Percentiles rank a stretch among this genome's conserved stretches.
phyloP scores from a whole-genome alignment of 2,888 invertebrate species.

The Diarsia mendica region DNA sequence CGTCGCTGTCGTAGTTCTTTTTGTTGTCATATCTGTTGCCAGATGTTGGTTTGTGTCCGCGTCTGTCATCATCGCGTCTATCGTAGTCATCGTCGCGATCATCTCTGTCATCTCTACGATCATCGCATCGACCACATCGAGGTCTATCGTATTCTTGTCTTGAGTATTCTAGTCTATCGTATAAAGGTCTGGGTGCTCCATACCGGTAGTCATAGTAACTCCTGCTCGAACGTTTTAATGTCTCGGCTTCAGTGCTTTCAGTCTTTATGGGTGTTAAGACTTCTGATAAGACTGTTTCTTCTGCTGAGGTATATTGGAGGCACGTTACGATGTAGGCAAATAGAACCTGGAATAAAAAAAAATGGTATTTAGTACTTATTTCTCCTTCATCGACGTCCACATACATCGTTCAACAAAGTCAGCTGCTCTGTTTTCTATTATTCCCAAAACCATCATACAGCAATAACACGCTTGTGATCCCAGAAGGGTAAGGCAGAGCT shows the following conservation, averaged over 20 bases:
- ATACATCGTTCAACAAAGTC: background rate
- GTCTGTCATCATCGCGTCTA: conserved; percentile 71
- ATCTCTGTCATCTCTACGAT: conserved; percentile 69
- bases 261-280: conserved; percentile 69
- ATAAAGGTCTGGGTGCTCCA: conserved; percentile 74
- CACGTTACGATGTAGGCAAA: conserved; percentile 62
- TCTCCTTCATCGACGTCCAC: background rate
- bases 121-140: conserved; percentile 81
- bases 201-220: conserved; percentile 85
- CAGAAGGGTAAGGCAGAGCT: background rate
- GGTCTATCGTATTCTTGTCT: conserved; percentile 75
- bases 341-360: conserved; percentile 76
- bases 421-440: background rate
- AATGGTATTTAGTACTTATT: background rate
- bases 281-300: conserved; percentile 79
- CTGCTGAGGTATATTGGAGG: conserved; percentile 67
- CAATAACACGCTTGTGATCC: background rate
- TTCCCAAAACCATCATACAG: background rate
- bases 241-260: conserved; percentile 62
- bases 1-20: conserved; percentile 72
- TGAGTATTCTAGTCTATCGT: conserved; percentile 75
- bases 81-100: conserved; percentile 76
- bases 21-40: conserved; percentile 81
- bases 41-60: conserved; percentile 80
- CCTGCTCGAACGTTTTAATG: conserved; percentile 79